These are phyloP conservation scores for Clupea harengus DNA, from an alignment of 2,113 vertebrate genomes.

Conservation along the genomic window DNA sequence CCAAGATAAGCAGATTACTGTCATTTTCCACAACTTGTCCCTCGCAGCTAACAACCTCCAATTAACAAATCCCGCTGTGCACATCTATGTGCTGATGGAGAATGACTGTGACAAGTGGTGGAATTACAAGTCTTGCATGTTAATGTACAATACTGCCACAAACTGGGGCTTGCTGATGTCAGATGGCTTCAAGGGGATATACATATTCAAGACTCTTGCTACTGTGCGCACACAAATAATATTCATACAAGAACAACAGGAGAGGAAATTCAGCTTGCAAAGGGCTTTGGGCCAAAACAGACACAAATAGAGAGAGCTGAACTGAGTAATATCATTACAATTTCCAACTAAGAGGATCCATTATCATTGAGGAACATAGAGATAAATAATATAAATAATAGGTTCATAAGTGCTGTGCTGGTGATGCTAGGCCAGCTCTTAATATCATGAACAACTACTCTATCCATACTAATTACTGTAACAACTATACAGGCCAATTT, in stretches of 20 bases:
- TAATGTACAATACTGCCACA: slow-evolving; percentile 70
- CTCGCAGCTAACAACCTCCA: slow-evolving; percentile 78
- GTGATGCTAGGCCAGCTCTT: background rate
- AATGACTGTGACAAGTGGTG: slow-evolving; percentile 76
- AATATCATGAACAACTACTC: background rate
- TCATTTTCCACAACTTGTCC: slow-evolving; percentile 79
- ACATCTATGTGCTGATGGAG: slow-evolving; percentile 74
- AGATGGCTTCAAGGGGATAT: slow-evolving; percentile 57
- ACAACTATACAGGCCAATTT: background rate
- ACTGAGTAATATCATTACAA: too few species aligned
- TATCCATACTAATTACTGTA: background rate
- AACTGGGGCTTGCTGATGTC: slow-evolving; percentile 59
- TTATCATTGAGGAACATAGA: too few species aligned
- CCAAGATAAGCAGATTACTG: slow-evolving; percentile 77
- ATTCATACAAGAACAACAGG: slow-evolving; percentile 46
- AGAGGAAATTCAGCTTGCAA: background rate
- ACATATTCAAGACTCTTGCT: slow-evolving; percentile 57
- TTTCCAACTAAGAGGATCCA: too few species aligned
- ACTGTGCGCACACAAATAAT: slow-evolving; percentile 39
- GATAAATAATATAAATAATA: background rate
- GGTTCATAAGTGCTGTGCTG: background rate
- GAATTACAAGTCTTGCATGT: slow-evolving; percentile 74
- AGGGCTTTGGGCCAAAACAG: slow-evolving; percentile 17
- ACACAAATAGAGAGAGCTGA: background rate
- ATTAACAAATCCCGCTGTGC: slow-evolving; percentile 78